phyloP scores from a whole-genome alignment of 2,113 vertebrate species.

The Xyrauchen texanus region DNA sequence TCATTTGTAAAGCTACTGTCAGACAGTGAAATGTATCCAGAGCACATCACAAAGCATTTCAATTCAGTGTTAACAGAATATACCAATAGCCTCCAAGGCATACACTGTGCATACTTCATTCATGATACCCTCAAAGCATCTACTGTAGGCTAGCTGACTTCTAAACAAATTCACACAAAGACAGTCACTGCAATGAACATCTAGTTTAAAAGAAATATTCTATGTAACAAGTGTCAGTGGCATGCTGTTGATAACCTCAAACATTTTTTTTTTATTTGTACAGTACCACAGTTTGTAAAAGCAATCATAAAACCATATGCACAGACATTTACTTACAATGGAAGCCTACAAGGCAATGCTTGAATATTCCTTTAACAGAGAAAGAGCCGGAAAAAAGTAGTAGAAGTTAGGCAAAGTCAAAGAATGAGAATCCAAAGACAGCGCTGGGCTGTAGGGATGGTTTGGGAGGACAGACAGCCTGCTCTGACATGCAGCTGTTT shows the following conservation, averaged over 20 bases:
- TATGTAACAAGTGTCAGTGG: too few species aligned
- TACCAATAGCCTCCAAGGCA: constrained; percentile 9
- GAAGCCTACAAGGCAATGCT: too few species aligned
- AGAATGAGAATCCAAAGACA: constrained; percentile 32
- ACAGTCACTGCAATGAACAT: background rate
- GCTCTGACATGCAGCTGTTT: constrained; percentile 25
- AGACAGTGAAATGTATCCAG: too few species aligned
- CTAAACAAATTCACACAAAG: background rate
- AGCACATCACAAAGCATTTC: constrained; percentile 16
- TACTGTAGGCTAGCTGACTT: background rate
- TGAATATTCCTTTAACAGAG: background rate
- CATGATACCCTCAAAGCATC: constrained; percentile 19
- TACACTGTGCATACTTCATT: background rate
- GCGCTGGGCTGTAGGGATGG: constrained; percentile 8
- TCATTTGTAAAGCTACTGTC: constrained; percentile 3
- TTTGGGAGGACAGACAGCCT: constrained; percentile 12
- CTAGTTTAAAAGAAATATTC: background rate
- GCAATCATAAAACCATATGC: too few species aligned
- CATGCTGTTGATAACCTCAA: too few species aligned
- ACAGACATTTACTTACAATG: too few species aligned
- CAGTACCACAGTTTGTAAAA: too few species aligned
- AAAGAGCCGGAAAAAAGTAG: too few species aligned
- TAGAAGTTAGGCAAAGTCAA: constrained; percentile 24
- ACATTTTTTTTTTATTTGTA: too few species aligned
- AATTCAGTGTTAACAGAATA: background rate